Percentiles rank a stretch among this genome's conserved stretches.
Evolutionary conservation across 2,113 vertebrate genomes (phyloP).

Genomic region (Pleuronectes platessa): DNA sequence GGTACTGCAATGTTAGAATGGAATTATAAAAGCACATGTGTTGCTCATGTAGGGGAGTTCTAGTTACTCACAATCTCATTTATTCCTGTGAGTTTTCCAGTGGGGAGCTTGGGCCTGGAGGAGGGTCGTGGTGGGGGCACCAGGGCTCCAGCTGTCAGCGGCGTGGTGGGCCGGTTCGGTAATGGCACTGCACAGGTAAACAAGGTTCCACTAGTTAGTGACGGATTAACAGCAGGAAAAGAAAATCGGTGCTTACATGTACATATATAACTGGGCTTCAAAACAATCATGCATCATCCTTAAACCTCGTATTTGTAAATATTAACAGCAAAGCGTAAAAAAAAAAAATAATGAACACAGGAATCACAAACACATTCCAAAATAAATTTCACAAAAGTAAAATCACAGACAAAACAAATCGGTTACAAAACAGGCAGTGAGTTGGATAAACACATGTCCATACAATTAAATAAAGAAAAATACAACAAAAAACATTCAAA

Average conservation of each 20-base stretch:
- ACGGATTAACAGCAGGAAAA: neutral
- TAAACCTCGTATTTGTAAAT: neutral
- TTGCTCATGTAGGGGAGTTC: too few species aligned
- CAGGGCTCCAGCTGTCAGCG: conserved; percentile 88
- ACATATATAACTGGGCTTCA: neutral
- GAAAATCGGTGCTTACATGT: neutral
- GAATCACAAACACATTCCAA: conserved; percentile 4
- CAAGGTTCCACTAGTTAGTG: conserved; percentile 8
- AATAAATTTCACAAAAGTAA: conserved; percentile 27
- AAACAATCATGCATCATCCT: conserved; percentile 50
- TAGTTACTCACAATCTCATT: conserved; percentile 92
- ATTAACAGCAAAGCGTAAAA: conserved; percentile 21
- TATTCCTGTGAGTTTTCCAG: conserved; percentile 93
- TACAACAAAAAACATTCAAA: conserved; percentile 2
- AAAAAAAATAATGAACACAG: conserved; percentile 9
- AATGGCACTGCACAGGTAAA: conserved; percentile 73
- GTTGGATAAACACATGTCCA: conserved; percentile 16
- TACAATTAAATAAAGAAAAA: conserved; percentile 9
- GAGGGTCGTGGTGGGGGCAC: conserved; percentile 94
- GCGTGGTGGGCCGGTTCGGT: conserved; percentile 89
- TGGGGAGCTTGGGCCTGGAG: conserved; percentile 93
- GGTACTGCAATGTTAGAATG: neutral
- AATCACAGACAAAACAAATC: conserved; percentile 26
- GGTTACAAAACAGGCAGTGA: conserved; percentile 35
- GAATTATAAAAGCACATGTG: neutral